phyloP scores from a whole-genome alignment of 2,113 vertebrate genomes.

The Equus przewalskii region DNA sequence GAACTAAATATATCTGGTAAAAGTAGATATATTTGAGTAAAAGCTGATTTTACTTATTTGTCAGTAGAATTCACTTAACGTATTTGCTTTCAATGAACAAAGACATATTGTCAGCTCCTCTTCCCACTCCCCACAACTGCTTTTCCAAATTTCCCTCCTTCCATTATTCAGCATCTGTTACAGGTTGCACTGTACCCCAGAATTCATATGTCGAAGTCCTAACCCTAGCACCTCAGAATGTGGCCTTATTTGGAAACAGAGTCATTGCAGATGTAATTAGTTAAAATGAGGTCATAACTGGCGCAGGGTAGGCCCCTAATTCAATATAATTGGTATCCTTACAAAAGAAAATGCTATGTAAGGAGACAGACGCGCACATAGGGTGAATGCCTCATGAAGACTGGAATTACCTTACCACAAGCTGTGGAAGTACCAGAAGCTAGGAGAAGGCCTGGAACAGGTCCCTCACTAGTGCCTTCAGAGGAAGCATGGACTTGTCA shows the following conservation, averaged over 20 bases:
- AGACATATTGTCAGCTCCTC: neutral
- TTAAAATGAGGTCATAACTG: neutral
- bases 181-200: neutral
- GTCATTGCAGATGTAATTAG: neutral
- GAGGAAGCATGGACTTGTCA: neutral
- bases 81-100: neutral
- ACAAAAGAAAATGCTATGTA: neutral
- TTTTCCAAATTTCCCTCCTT: neutral
- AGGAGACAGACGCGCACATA: neutral
- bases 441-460: neutral
- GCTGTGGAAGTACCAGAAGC: neutral
- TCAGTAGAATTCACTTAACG: neutral
- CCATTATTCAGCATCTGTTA: neutral
- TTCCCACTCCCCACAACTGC: neutral
- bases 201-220: neutral
- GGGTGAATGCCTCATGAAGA: neutral
- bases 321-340: neutral
- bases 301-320: fast-evolving
- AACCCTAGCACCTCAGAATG: neutral
- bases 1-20: neutral
- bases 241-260: neutral
- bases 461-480: neutral
- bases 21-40: neutral
- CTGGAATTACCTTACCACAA: neutral
- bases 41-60: neutral